Conservation (phyloP, 2,113 vertebrate genomes). For the Narcine bancroftii region DNA sequence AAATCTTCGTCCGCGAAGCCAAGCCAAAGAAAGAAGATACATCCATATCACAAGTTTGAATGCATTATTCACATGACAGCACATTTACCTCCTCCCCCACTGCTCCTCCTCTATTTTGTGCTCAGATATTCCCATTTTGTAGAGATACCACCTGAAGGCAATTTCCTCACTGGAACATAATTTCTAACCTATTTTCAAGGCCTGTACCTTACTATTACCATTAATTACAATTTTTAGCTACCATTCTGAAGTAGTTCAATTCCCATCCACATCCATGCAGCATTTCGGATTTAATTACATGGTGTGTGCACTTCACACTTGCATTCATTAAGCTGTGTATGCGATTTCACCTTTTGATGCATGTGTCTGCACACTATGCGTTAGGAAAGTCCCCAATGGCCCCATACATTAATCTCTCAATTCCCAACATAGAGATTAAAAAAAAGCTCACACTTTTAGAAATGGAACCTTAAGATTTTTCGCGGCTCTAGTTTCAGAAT, state of each 20-base stretch:
- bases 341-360: not conserved
- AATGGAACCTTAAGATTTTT: not conserved
- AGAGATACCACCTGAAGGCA: slow-evolving; percentile 21
- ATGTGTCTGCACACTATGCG: not conserved
- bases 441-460: too few relatives aligned
- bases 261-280: not conserved
- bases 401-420: not conserved
- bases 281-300: slow-evolving; percentile 20
- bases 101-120: not conserved
- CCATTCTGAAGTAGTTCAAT: not conserved
- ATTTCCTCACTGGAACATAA: not conserved
- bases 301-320: not conserved
- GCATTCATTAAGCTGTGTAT: slow-evolving; percentile 28
- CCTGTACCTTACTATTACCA: not conserved
- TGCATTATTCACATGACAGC: not conserved
- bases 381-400: not conserved
- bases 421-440: not conserved
- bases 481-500: not conserved
- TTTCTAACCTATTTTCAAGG: slow-evolving; percentile 25
- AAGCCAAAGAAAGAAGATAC: too few relatives aligned
- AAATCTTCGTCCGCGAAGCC: too few relatives aligned
- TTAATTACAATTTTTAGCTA: not conserved
- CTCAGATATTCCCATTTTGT: not conserved
- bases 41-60: slow-evolving; percentile 24
- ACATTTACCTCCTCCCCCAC: not conserved